Evolutionary conservation across 2,113 vertebrate species (phyloP), one percentile per base, ranked within the genome.

Genomic region (Anolis sagrei): DNA sequence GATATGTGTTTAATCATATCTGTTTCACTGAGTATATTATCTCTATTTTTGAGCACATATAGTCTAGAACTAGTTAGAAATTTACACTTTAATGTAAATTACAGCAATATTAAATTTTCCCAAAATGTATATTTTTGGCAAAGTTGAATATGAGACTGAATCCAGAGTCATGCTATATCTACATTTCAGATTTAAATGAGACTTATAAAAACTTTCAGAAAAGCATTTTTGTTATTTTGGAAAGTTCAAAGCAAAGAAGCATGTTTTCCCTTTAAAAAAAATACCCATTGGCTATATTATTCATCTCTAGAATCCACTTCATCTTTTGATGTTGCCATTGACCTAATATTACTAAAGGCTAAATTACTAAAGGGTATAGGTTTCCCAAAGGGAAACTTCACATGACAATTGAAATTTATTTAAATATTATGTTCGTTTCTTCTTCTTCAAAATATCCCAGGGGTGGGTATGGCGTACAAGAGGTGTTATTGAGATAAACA

Each of bases 91-190:
- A 84, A 76, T 68, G 74, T 84, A 68, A 84, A 77, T 84, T 84
- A 44, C n/a, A 69, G 74, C n/a, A 49, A 76, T 84, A 84, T 84
- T 84, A 77, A 66, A 66, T 29, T 68, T 84, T 77, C 32, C 62
- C 86, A 36, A 81, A 90, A 88, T 72, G 49, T 88, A 86, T 85
- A 80, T 79, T 87, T 89, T 87, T 79, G 74, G 44, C 62, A 51
- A 77, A 76, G 44, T 84, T 76, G 61, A 66, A 66, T 76, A 36
- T 68, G 66, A 76, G 21, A 48, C 62, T 76, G 39, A 51, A 16
- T 76, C 13, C 21, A 68, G 39, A 68, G 13, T n/a, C 25, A 74
- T 68, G 44, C 11, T 32, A 5, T 76, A 66, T 48, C 34, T 61
- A 62, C 34, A 74, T 48, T 83, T 83, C 72, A 32, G 11, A 68